Evolutionary conservation across 2,113 vertebrate species (phyloP), one percentile per base, ranked within the genome.

Genomic region (Neotoma lepida): DNA sequence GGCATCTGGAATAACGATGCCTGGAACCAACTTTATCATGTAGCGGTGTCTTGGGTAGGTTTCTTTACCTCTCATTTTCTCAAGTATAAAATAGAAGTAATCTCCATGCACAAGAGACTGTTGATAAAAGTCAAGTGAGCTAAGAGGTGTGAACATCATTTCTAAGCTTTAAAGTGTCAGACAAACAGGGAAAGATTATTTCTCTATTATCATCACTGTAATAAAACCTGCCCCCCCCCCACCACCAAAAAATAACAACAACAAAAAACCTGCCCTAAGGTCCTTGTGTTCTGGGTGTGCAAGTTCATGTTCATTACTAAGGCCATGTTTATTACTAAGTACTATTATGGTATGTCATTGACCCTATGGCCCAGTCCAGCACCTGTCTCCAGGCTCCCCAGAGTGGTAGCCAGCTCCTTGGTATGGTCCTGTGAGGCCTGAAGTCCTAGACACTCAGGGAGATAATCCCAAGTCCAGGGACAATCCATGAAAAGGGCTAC

Each of bases 1-100:
- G 74, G 44, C 84, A 63, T 24, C 22, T 24, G 15, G 74, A 94
- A 90, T 77, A 35, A 85, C 30, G 76, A 58, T 0, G 0, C 68
- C 56, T 76, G 12, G 39, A 64, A 92, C 49, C 68, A 78, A 86
- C 64, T 56, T 28, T 58, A n/a, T 71, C 46, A 56, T 54, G 18
- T 35, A 66, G 46, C 73, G 58, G 22, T 80, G 9, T 86, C 56
- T 30, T 39, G 49, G 49, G 81, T n/a, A 81, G 3, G 26, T n/a
- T 82, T 85, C 49, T 86, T 73, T n/a, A 91, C 68, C 30, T 56
- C 41, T 68, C 30, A 68, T n/a, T 94, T 94, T 92, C 84, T 94
- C 77, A 91, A 33, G 51, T 28, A 63, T 64, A 77, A 92, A 84
- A 86, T 71, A 33, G 68, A 68, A 89, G 85, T 71, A 77, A 95